Base-by-base conservation (phyloP, 1,140 invertebrate species). In the Drosophila rufa region DNA sequence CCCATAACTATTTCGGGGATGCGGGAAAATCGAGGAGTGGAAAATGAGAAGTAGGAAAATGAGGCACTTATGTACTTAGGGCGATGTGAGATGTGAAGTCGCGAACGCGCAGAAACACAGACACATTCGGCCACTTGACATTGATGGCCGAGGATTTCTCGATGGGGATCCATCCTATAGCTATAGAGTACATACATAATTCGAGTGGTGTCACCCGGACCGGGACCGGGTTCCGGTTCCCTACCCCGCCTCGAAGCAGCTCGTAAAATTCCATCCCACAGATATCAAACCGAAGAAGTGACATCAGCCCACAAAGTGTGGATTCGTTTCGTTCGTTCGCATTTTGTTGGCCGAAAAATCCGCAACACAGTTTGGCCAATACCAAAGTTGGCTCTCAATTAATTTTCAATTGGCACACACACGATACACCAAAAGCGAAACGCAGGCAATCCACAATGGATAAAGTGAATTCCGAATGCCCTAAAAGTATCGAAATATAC, bases 391-490 rank as follows among this genome's bases (percentile, higher is more conserved):
- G 70, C 84, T 76, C 75, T 62, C 60, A 68, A 82, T 87, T 87
- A 69, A 86, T 86, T 87, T 82, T 76, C 83, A 86, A 80, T 75
- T 86, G 83, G 66, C 83, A 82, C 83, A 86, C 67, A 75, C 79
- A 86, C 66, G 73, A 62, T 48, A 27, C 59, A 42, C 45, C 45
- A 65, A 67, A 67, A 53, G 12, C 55, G 50, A 62, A 65, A 36
- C 22, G 22, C 60, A 38, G 45, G 53, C 79, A 81, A 40, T 22
- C 5, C 8, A 33, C 30, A 4, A 12, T 12, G 11, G 12, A 4
- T 7, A 71, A 51, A 14, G 8, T 30, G 65, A 53, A 70, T 45
- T 45, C 12, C 0, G 4, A 61, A 80, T 81, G 67, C 71, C 9
- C 70, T 80, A 3, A 9, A 17, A 22, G 8, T 25, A 30, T 30